Percentiles rank a stretch among this genome's conserved stretches.
These are phyloP conservation scores for Botia almorhae DNA, from an alignment of 2,797 vertebrate species.

Conservation along the genomic window DNA sequence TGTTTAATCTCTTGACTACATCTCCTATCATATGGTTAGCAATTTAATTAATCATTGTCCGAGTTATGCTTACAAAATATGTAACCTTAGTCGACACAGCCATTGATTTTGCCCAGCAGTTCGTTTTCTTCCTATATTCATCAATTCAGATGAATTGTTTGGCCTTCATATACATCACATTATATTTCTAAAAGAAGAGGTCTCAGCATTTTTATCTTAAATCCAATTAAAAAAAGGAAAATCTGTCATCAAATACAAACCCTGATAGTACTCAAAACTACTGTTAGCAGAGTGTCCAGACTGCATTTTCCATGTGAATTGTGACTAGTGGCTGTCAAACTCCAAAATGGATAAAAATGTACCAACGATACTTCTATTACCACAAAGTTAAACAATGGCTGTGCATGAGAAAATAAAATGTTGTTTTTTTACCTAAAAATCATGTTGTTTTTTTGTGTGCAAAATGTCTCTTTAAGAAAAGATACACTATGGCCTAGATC, in stretches of 20 bases:
- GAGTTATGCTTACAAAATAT: not conserved
- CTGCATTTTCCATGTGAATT: not conserved
- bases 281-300: not conserved
- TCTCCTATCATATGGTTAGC: conserved; percentile 9
- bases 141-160: not conserved
- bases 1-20: conserved; percentile 23
- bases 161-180: not conserved
- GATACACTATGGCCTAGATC: not conserved
- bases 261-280: too few relatives aligned
- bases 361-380: too few relatives aligned
- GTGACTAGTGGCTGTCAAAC: not conserved
- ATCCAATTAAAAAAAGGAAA: not conserved
- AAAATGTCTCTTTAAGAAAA: not conserved
- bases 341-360: not conserved
- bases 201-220: not conserved
- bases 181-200: not conserved
- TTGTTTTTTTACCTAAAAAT: not conserved
- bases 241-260: not conserved
- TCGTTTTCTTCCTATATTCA: not conserved
- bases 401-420: too few relatives aligned
- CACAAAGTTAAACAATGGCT: too few relatives aligned
- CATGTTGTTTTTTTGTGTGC: not conserved
- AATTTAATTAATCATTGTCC: conserved; percentile 25
- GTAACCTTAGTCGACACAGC: conserved; percentile 12
- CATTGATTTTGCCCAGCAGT: not conserved